Percentiles rank a stretch among this genome's conserved stretches.
These are phyloP conservation scores for Petrophora chlorosata DNA, from an alignment of 2,888 invertebrate genomes.

Conservation along the genomic window DNA sequence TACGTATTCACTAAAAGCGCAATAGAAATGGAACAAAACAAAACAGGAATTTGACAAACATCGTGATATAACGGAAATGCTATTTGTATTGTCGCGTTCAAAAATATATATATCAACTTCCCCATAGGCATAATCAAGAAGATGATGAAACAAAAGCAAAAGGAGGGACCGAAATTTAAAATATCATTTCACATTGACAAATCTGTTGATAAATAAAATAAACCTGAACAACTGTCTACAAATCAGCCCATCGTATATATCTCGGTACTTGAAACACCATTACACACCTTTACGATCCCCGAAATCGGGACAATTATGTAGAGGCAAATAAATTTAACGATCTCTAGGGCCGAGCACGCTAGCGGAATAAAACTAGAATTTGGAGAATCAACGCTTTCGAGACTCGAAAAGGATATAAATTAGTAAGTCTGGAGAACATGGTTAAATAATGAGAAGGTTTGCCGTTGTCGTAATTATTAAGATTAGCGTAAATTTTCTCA, in stretches of 20 bases:
- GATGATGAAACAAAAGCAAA: too few species aligned
- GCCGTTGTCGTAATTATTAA: too few species aligned
- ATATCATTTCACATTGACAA: not conserved
- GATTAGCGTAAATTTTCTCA: too few species aligned
- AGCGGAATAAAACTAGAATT: conserved; percentile 15
- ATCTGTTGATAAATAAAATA: not conserved
- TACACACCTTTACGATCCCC: conserved; percentile 33
- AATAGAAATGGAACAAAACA: conserved; percentile 50
- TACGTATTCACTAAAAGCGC: conserved; percentile 29
- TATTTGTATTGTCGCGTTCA: not conserved
- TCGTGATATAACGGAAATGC: conserved; percentile 29
- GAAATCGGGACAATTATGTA: conserved; percentile 21
- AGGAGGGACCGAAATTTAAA: too few species aligned
- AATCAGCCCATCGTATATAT: conserved; percentile 4
- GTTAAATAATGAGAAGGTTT: not conserved
- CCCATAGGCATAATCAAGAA: too few species aligned
- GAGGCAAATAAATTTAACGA: conserved; percentile 34
- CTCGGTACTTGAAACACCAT: conserved; percentile 17
- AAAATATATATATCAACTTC: too few species aligned
- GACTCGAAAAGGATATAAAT: not conserved
- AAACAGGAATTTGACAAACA: conserved; percentile 31
- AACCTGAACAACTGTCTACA: conserved; percentile 1
- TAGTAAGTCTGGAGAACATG: not conserved
- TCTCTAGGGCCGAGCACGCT: conserved; percentile 13
- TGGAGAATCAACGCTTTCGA: not conserved